Base-by-base conservation (phyloP, 1,140 invertebrate genomes). In the Halyomorpha halys region DNA sequence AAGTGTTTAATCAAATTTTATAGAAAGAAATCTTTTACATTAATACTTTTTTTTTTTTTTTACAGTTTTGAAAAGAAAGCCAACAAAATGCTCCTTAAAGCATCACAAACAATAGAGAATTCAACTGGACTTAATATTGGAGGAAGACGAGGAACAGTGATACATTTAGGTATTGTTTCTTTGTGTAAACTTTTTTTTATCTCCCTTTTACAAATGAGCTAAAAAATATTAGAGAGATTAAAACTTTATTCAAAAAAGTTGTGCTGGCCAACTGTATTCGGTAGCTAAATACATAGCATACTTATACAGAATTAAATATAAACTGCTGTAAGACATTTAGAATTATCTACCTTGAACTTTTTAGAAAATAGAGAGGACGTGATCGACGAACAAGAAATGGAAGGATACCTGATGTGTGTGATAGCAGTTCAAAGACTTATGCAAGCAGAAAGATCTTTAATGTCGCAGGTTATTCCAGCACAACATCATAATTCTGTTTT, bases 351-450 rank as follows among this genome's bases (percentile, higher is more conserved):
- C n/a, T n/a, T n/a, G n/a, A n/a, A n/a, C 13, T 66, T 66, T 49
- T 65, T 71, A 70, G 78, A 80, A 66, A 76, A 72, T 23, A 77
- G 77, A 5, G 85, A 86, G 68, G 84, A 86, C 70, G 70, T 78
- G 6, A 81, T 85, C 39, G 86, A 86, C 61, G 89, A 91, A 74
- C 83, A 86, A 72, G 91, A 94, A 74, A 86, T 91, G 78, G 89
- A 93, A 70, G 85, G 89, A 71, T 94, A 92, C 75, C 76, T 94
- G 62, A 82, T 88, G n/a, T 82, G 89, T 68, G 83, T 94, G 0
- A 86, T 90, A 39, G 91, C 88, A 9, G 76, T 97, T n/a, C 85
- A 90, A 54, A 86, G 89, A 67, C 78, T 97, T 4, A 90, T 95
- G 79, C 87, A 93, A 72, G 86, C 86, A 71, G 94, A 98, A 74